A percentile compares a stretch with the other conserved stretches of the same genome.
phyloP scores from a whole-genome alignment of 2,113 vertebrate genomes.

The Butorides virescens region DNA sequence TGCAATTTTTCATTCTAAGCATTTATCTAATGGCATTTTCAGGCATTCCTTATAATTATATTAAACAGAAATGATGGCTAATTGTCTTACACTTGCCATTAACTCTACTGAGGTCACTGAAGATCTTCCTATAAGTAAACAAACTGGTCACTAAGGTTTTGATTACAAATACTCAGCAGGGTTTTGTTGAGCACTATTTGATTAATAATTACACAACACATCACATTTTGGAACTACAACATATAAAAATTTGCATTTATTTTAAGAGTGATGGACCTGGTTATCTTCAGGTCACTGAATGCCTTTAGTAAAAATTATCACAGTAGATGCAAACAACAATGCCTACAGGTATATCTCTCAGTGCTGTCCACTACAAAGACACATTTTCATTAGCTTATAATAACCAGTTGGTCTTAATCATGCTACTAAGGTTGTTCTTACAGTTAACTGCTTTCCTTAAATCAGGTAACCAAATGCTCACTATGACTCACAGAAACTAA shows the following conservation, averaged over 20 bases:
- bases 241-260: background rate
- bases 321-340: background rate
- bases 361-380: background rate
- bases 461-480: background rate
- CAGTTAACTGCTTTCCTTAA: background rate
- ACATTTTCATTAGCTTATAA: background rate
- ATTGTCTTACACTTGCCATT: background rate
- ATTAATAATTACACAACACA: background rate
- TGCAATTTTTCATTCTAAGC: background rate
- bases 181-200: background rate
- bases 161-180: background rate
- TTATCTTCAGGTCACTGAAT: background rate
- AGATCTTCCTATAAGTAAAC: background rate
- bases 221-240: background rate
- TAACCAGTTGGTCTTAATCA: background rate
- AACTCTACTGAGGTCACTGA: background rate
- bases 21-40: background rate
- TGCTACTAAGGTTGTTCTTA: background rate
- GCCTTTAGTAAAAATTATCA: background rate
- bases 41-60: background rate
- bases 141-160: background rate
- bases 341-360: background rate
- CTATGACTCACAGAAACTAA: background rate
- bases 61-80: background rate
- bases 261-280: background rate